Base-by-base conservation (phyloP, 2,113 vertebrate species). In the Tautogolabrus adspersus region DNA sequence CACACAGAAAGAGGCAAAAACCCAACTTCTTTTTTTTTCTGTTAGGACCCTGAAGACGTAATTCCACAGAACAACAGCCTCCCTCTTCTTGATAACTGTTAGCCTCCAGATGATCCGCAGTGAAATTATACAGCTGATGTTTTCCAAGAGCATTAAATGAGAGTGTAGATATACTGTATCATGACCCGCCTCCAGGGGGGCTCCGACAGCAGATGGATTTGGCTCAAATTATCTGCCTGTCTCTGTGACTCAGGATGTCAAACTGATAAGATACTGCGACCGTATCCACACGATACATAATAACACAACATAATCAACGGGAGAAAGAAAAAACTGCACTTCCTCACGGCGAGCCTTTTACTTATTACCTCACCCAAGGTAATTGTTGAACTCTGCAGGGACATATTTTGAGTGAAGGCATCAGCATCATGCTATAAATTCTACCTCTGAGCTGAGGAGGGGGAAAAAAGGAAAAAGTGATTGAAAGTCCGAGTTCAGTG, bases 401-500 rank as follows among this genome's bases (percentile, higher is more conserved):
- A 81, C 85, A 63, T 72, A 79, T 88, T 89, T 71, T 95, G 94
- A 93, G 95, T 93, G 94, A 95, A 96, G 93, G 96, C 95, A 96
- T 96, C 96, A 94, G 95, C 94, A 93, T 96, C 93, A 92, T 94
- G 95, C 96, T 95, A 95, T 97, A 96, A 97, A 97, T 94, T 94
- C 79, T 90, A 88, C 88, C 90, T 88, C 73, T 56, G 72, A 88
- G 85, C 82, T 69, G 75, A 73, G 62, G 60, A 71, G 52, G 76
- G 40, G 77, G 38, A 52, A 66, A 21, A 62, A 18, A 94, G 68
- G 75, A 77, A 69, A 34, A 63, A 23, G 94, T 62, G 80, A 83
- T 56, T 57, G 75, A 95, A 96, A 96, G 95, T 94, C 94, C 94
- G 95, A 96, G 97, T 99, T 98, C 97, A 99, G 94, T 93, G 94